phyloP scores from a whole-genome alignment of 2,113 vertebrate species.

The Salvelinus namaycush region DNA sequence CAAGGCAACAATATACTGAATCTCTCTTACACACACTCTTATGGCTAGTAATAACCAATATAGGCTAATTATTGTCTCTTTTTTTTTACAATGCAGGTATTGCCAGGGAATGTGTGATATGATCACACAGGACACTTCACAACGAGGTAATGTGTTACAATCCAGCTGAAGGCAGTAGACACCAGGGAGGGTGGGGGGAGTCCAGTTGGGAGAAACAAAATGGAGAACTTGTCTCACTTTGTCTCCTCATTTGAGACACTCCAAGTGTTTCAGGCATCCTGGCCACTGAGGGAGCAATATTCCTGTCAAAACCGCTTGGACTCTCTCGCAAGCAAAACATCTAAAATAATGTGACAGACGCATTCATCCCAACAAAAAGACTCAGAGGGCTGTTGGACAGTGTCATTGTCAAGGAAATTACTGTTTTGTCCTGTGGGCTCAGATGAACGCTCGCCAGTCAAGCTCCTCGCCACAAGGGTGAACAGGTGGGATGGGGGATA shows the following conservation, averaged over 20 bases:
- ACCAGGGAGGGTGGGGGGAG: not conserved
- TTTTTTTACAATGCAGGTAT: not conserved
- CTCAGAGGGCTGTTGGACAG: not conserved
- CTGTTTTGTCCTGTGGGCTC: not conserved
- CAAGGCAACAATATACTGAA: not conserved
- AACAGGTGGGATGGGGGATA: not conserved
- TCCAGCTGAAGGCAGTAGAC: not conserved
- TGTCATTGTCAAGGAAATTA: not conserved
- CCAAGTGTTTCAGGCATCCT: conserved; percentile 23
- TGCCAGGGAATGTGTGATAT: conserved; percentile 12
- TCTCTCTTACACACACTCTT: not conserved
- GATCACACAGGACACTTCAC: not conserved
- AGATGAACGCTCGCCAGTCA: not conserved
- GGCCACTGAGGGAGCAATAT: conserved; percentile 31
- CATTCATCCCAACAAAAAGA: not conserved
- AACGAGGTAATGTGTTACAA: not conserved
- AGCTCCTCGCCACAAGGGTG: not conserved
- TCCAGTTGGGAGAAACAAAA: not conserved
- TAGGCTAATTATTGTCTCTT: not conserved
- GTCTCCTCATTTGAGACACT: conserved; percentile 31
- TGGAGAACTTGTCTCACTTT: conserved; percentile 41
- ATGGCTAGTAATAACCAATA: not conserved
- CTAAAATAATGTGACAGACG: not conserved
- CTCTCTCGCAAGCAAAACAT: conserved; percentile 12
- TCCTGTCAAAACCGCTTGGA: conserved; percentile 55